Evolutionary conservation across 2,797 vertebrate genomes (phyloP).

Genomic region (Erethizon dorsatum): DNA sequence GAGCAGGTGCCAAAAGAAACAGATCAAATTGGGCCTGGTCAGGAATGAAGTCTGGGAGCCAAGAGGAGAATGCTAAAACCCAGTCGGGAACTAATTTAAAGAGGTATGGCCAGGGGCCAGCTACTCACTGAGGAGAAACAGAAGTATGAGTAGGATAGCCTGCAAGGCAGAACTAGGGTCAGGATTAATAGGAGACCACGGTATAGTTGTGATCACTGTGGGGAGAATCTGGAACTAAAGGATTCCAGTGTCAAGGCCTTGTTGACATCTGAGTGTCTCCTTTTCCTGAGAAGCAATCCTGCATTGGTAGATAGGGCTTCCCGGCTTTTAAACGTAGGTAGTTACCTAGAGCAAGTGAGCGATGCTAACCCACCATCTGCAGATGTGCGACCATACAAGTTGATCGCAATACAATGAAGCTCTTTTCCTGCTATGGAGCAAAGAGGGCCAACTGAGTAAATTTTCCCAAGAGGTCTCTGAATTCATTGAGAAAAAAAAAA

Average conservation of each 20-base stretch:
- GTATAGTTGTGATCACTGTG: rapidly evolving
- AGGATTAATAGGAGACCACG: neutral
- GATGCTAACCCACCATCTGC: neutral
- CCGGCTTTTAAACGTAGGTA: neutral
- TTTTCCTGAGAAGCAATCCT: neutral
- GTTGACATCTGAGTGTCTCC: neutral
- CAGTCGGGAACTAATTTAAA: neutral
- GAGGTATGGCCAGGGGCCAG: neutral
- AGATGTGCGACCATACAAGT: neutral
- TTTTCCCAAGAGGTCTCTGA: neutral
- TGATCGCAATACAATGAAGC: neutral
- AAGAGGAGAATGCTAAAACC: neutral
- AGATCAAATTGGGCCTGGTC: neutral
- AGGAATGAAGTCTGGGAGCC: neutral
- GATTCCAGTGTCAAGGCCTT: neutral
- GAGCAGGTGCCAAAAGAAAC: conserved; percentile 15
- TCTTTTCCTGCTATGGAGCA: neutral
- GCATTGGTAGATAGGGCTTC: rapidly evolving
- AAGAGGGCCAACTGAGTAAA: neutral
- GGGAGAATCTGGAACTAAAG: neutral
- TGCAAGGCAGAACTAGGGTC: neutral
- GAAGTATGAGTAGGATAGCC: neutral
- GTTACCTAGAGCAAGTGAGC: neutral
- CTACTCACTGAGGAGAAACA: neutral
- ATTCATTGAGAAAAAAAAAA: neutral